A percentile compares a stretch with the other conserved stretches of the same genome.
These are phyloP conservation scores for Teleopsis dalmanni DNA, from an alignment of 1,140 invertebrate genomes.

Conservation along the genomic window DNA sequence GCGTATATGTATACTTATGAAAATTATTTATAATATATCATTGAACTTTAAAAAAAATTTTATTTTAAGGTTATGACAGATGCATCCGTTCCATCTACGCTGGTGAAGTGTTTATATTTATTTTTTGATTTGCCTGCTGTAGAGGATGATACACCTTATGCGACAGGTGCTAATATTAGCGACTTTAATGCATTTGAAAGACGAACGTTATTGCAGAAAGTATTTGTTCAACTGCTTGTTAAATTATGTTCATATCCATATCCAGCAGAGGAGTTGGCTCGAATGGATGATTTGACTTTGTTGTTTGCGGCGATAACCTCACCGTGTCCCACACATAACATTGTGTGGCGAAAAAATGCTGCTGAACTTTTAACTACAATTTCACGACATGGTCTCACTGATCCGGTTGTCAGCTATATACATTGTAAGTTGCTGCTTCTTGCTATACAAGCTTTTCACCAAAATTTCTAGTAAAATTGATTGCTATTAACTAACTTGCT, in stretches of 20 bases:
- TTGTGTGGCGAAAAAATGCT: constrained; percentile 93
- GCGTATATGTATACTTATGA: too few relatives aligned
- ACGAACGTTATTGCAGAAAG: constrained; percentile 87
- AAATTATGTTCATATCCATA: constrained; percentile 84
- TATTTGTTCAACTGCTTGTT: constrained; percentile 94
- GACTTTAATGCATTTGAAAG: constrained; percentile 88
- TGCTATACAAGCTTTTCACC: not conserved
- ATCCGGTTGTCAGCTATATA: constrained; percentile 91
- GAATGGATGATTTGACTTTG: constrained; percentile 92
- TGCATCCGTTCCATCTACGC: constrained; percentile 88
- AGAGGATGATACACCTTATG: constrained; percentile 57
- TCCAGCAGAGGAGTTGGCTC: constrained; percentile 91
- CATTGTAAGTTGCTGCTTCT: constrained; percentile 80
- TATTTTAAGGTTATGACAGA: constrained; percentile 87
- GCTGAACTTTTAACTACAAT: constrained; percentile 94
- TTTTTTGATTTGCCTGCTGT: constrained; percentile 96
- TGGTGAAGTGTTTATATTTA: constrained; percentile 97
- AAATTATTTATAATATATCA: too few relatives aligned
- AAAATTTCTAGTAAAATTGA: too few relatives aligned
- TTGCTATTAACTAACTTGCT: not conserved
- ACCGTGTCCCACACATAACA: constrained; percentile 85
- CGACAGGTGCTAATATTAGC: constrained; percentile 48
- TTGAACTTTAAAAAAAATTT: too few relatives aligned
- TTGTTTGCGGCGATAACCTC: constrained; percentile 95
- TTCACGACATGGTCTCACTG: constrained; percentile 86